phyloP scores from a whole-genome alignment of 2,888 invertebrate genomes.

The Osedax fenrisi region DNA sequence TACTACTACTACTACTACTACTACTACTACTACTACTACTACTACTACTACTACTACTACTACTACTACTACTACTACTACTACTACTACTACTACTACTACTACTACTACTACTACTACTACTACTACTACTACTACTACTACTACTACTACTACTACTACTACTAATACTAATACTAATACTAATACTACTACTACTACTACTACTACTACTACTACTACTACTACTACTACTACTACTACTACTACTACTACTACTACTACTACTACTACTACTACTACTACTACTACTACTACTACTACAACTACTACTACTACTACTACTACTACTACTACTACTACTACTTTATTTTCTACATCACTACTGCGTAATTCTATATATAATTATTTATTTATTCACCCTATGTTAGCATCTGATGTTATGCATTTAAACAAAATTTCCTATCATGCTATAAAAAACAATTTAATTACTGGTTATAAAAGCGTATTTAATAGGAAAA shows the following conservation, averaged over 20 bases:
- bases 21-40: slow-evolving; percentile 25
- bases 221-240: slow-evolving; percentile 9
- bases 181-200: too few species aligned
- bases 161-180: too few species aligned
- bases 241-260: slow-evolving; percentile 9
- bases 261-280: slow-evolving; percentile 9
- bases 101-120: slow-evolving; percentile 26
- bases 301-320: not conserved
- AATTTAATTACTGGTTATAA: too few species aligned
- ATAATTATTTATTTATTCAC: too few species aligned
- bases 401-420: too few species aligned
- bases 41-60: slow-evolving; percentile 26
- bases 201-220: slow-evolving; percentile 17
- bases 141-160: too few species aligned
- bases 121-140: slow-evolving; percentile 23
- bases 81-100: slow-evolving; percentile 26
- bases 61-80: slow-evolving; percentile 26
- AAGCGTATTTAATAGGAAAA: too few species aligned
- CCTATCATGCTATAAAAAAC: too few species aligned
- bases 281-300: slow-evolving; percentile 17
- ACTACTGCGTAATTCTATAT: too few species aligned
- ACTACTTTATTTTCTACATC: too few species aligned
- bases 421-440: not conserved
- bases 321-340: slow-evolving; percentile 12
- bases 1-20: slow-evolving; percentile 22